Conservation (phyloP, 2,113 vertebrate genomes). For the human (Homo sapiens) region GRCh38 chr5:87521001-87521500, state of each 20-base stretch:
- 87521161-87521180: background rate
- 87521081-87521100: background rate
- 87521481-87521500: background rate
- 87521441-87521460: background rate
- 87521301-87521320: background rate
- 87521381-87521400: background rate
- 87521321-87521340: background rate
- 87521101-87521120: background rate
- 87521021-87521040: background rate
- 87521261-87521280: background rate
- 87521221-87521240: background rate
- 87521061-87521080: background rate
- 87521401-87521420: background rate
- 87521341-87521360: background rate
- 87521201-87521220: background rate
- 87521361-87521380: background rate
- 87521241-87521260: background rate
- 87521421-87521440: background rate
- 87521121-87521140: background rate
- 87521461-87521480: background rate
- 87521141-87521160: background rate
- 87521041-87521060: background rate
- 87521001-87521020: background rate
- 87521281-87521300: background rate
- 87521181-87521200: background rate